These are phyloP conservation scores for Phalloptychus januarius DNA, from an alignment of 2,797 vertebrate species.

Conservation along the genomic window DNA sequence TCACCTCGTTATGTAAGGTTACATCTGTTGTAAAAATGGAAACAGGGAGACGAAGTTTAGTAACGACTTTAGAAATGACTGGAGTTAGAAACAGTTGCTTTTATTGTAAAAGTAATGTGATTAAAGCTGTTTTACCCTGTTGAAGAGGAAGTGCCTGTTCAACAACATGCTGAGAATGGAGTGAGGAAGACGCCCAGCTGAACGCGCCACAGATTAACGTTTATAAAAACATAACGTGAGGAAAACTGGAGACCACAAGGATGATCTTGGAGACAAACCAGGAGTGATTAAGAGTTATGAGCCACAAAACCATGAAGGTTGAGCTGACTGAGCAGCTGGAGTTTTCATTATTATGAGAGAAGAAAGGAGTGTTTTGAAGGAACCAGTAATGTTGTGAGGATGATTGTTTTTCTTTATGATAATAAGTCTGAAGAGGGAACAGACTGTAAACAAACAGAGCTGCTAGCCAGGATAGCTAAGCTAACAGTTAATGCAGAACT, in stretches of 20 bases:
- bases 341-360: not conserved
- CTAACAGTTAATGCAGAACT: no score
- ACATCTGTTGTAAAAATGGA: not conserved
- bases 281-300: not conserved
- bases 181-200: not conserved
- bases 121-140: not conserved
- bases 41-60: not conserved
- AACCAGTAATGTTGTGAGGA: not conserved
- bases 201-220: no score
- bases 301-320: not conserved
- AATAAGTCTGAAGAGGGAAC: not conserved
- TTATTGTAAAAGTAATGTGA: not conserved
- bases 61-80: not conserved
- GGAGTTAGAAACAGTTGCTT: no score
- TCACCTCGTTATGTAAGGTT: not conserved
- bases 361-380: not conserved
- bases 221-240: not conserved
- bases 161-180: not conserved
- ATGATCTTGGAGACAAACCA: not conserved
- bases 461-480: no score
- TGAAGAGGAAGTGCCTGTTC: not conserved
- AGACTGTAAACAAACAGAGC: no score
- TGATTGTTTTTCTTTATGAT: not conserved
- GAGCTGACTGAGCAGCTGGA: not conserved
- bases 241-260: not conserved